phyloP scores from a whole-genome alignment of 2,113 vertebrate genomes.

The Solea senegalensis region DNA sequence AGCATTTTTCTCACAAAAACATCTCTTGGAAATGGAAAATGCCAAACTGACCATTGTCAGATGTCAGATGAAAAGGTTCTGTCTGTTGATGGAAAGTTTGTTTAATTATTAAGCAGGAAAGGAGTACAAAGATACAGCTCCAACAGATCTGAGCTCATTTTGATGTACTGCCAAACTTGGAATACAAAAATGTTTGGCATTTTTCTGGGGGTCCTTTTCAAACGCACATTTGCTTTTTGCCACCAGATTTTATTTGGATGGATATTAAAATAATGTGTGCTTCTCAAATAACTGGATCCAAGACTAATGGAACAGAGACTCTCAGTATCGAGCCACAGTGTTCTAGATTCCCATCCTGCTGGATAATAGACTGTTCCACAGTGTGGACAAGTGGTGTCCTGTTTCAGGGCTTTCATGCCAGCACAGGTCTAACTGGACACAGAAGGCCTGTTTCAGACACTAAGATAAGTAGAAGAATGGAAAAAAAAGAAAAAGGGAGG shows the following conservation, averaged over 20 bases:
- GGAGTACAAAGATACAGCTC: conserved; percentile 15
- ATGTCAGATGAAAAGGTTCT: conserved; percentile 27
- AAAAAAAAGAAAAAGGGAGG: conserved; percentile 28
- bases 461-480: conserved; percentile 11
- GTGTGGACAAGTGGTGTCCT: conserved; percentile 39
- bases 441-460: conserved; percentile 56
- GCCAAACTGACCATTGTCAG: conserved; percentile 11
- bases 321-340: conserved; percentile 27
- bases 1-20: background rate
- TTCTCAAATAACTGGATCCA: conserved; percentile 39
- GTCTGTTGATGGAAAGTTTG: background rate
- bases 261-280: conserved; percentile 19
- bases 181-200: conserved; percentile 29
- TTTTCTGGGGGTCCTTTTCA: conserved; percentile 17
- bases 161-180: conserved; percentile 37
- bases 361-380: conserved; percentile 39
- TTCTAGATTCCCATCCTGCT: conserved; percentile 56
- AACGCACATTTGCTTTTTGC: conserved; percentile 15
- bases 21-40: background rate
- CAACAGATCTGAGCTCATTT: conserved; percentile 11
- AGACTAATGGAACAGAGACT: conserved; percentile 34
- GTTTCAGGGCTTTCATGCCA: conserved; percentile 53
- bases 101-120: conserved; percentile 12
- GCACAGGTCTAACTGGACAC: conserved; percentile 37
- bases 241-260: conserved; percentile 28